A percentile compares a stretch with the other conserved stretches of the same genome.
Evolutionary conservation across 2,888 invertebrate genomes (phyloP).

Genomic region (Drosophila leonis): DNA sequence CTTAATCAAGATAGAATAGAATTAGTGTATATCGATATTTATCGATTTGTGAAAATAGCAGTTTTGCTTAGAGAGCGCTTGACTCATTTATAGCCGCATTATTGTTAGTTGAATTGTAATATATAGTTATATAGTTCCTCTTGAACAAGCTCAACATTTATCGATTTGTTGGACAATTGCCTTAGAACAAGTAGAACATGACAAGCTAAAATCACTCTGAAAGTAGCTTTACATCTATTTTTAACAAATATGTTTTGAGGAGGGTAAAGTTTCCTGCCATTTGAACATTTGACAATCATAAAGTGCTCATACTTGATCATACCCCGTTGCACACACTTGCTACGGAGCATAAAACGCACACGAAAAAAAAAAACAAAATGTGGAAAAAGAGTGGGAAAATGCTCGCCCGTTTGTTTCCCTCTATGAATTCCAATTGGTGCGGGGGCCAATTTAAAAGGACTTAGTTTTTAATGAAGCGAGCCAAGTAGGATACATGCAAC

Average conservation of each 20-base stretch:
- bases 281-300: no score
- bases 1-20: no score
- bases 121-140: not conserved
- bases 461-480: slow-evolving; percentile 77
- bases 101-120: no score
- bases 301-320: not conserved
- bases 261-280: no score
- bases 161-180: not conserved
- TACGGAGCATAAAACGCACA: not conserved
- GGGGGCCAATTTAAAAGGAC: slow-evolving; percentile 75
- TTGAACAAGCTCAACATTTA: not conserved
- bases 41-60: no score
- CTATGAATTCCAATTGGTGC: slow-evolving; percentile 68
- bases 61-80: no score
- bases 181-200: not conserved
- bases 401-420: slow-evolving; percentile 30
- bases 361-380: slow-evolving; percentile 1
- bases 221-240: no score
- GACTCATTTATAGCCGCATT: no score
- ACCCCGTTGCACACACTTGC: not conserved
- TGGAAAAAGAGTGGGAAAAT: slow-evolving; percentile 5
- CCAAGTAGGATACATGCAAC: slow-evolving; percentile 43
- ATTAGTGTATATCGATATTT: no score
- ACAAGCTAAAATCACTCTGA: not conserved
- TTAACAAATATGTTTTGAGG: no score